Evolutionary conservation across 2,888 invertebrate genomes (phyloP).

Genomic region (Temnothorax rugatulus): DNA sequence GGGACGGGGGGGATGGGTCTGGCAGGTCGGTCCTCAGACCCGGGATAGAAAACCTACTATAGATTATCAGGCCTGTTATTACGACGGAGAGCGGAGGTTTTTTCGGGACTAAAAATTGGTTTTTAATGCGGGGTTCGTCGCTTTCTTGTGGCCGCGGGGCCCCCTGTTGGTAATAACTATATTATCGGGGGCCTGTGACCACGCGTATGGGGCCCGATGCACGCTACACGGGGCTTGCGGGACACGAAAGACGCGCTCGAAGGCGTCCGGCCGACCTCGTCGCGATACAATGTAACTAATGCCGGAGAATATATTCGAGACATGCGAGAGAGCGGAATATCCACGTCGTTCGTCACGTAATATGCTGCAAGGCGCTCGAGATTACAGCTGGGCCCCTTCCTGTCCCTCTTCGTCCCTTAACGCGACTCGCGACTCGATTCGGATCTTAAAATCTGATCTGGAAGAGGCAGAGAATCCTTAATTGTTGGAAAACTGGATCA

Average conservation of each 20-base stretch:
- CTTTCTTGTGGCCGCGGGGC: conserved; percentile 81
- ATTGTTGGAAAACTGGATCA: not conserved
- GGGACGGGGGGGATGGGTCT: conserved; percentile 56
- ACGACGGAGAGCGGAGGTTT: conserved; percentile 83
- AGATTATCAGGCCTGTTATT: conserved; percentile 86
- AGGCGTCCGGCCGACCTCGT: conserved; percentile 15
- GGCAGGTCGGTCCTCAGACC: conserved; percentile 76
- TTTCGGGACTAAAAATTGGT: conserved; percentile 86
- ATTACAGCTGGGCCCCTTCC: not conserved
- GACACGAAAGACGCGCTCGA: conserved; percentile 30
- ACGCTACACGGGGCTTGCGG: conserved; percentile 34
- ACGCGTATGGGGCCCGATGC: conserved; percentile 70
- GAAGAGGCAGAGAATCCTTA: not conserved
- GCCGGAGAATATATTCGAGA: conserved; percentile 34
- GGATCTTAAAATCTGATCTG: not conserved
- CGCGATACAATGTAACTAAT: conserved; percentile 49
- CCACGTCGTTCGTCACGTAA: not conserved
- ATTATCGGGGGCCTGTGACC: conserved; percentile 83
- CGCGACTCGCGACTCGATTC: conserved; percentile 1
- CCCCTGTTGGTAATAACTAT: conserved; percentile 85
- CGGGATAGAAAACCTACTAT: conserved; percentile 85
- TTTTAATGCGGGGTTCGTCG: conserved; percentile 85
- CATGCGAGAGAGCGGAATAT: conserved; percentile 24
- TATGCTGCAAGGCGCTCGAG: conserved; percentile 1
- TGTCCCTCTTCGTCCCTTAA: not conserved